Percentiles rank a stretch among this genome's conserved stretches.
Conservation (phyloP, 2,888 invertebrate species). For the Parthenolecanium corni region DNA sequence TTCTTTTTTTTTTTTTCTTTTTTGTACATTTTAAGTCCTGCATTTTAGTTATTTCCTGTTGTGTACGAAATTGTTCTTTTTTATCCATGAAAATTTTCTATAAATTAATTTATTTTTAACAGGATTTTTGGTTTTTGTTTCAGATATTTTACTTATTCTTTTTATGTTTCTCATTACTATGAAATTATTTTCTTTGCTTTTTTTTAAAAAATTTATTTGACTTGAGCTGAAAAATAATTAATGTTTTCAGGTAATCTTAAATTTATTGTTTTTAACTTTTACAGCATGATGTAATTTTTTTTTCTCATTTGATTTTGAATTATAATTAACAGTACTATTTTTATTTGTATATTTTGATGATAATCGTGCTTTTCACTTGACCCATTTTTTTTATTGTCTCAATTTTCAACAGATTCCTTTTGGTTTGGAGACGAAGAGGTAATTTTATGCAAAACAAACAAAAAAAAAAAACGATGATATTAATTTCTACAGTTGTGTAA, state of each 20-base stretch:
- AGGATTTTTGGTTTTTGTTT: conserved; percentile 11
- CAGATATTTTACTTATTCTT: background rate
- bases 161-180: background rate
- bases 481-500: too few relatives aligned
- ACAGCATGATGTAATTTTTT: conserved; percentile 17
- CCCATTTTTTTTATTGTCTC: too few relatives aligned
- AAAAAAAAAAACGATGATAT: too few relatives aligned
- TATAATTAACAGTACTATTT: conserved; percentile 18
- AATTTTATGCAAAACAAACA: too few relatives aligned
- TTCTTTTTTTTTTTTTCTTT: conserved; percentile 14
- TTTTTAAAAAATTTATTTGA: background rate
- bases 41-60: conserved; percentile 22
- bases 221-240: background rate
- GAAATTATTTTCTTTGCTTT: conserved; percentile 10
- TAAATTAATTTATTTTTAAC: background rate
- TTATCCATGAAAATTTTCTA: conserved; percentile 4
- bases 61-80: conserved; percentile 14
- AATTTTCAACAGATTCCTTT: too few relatives aligned
- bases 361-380: conserved; percentile 1
- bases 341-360: conserved; percentile 14
- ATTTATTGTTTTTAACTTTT: conserved; percentile 23
- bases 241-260: conserved; percentile 11
- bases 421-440: too few relatives aligned
- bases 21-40: conserved; percentile 18
- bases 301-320: conserved; percentile 13